A percentile compares a stretch with the other conserved stretches of the same genome.
Conservation (phyloP, 2,888 invertebrate species). For the Alcis repandata region DNA sequence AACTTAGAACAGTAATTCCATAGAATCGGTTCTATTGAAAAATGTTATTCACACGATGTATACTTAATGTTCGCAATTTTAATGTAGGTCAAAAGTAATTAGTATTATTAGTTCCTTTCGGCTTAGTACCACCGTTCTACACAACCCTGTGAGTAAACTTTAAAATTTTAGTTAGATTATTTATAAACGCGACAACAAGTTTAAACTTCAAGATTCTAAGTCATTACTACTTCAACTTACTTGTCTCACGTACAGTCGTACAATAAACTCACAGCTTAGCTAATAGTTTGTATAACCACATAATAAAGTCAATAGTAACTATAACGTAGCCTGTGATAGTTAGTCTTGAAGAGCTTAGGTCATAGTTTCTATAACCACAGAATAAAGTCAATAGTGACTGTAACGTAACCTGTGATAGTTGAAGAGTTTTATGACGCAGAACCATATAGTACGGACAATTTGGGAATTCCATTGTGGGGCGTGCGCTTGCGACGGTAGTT, state of each 20-base stretch:
- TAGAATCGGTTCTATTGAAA: no score
- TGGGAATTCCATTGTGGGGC: slow-evolving; percentile 58
- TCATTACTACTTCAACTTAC: slow-evolving; percentile 8
- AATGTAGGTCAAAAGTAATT: no score
- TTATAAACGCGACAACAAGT: not conserved
- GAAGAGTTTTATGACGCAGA: slow-evolving; percentile 29
- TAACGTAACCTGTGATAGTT: not conserved
- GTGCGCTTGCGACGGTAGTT: slow-evolving; percentile 35
- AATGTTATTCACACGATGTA: no score
- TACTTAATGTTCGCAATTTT: no score
- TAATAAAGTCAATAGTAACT: no score
- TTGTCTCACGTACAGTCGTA: not conserved
- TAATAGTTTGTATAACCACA: not conserved
- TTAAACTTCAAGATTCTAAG: not conserved
- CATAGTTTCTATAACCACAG: not conserved
- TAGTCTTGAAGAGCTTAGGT: slow-evolving; percentile 20
- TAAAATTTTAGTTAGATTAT: not conserved
- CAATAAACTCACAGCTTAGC: not conserved
- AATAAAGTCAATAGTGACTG: not conserved
- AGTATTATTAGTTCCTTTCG: no score
- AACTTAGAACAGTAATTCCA: no score
- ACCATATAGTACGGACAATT: slow-evolving; percentile 51
- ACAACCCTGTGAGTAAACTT: not conserved
- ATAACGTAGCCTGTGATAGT: not conserved
- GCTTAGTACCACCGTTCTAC: no score